phyloP scores from a whole-genome alignment of 2,113 vertebrate species.

The Copsychus sechellarum region DNA sequence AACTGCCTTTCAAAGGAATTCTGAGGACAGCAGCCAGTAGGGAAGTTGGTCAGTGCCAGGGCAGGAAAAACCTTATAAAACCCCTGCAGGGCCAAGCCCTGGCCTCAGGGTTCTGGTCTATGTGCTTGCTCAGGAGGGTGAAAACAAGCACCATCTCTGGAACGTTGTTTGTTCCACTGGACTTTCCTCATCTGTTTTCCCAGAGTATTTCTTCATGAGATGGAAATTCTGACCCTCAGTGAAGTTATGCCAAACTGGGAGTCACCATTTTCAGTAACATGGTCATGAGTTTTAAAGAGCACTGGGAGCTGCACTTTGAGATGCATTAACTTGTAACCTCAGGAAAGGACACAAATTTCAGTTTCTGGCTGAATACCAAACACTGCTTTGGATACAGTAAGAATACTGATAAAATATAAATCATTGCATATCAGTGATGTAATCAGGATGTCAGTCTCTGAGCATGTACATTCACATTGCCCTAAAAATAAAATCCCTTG shows the following conservation, averaged over 20 bases:
- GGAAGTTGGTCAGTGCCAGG: conserved; percentile 40
- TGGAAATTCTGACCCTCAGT: conserved; percentile 58
- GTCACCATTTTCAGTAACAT: conserved; percentile 28
- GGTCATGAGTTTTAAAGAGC: conserved; percentile 27
- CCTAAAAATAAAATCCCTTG: not conserved
- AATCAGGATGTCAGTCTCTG: not conserved
- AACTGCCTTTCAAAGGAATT: conserved; percentile 37
- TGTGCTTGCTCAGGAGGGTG: conserved; percentile 4
- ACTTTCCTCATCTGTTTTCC: conserved; percentile 44
- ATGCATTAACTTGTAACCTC: conserved; percentile 44
- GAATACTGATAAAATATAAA: not conserved
- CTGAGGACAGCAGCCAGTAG: conserved; percentile 42
- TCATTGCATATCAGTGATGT: not conserved
- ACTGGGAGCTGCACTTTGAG: conserved; percentile 30
- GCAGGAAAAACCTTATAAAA: not conserved
- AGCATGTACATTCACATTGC: not conserved
- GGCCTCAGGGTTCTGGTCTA: not conserved
- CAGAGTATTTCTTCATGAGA: conserved; percentile 40
- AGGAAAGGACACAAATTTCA: conserved; percentile 49
- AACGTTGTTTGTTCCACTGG: conserved; percentile 28
- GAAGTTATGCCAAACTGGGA: conserved; percentile 22
- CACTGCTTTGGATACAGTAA: conserved; percentile 1
- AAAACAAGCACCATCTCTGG: conserved; percentile 28
- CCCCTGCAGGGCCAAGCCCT: not conserved
- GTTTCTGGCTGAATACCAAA: conserved; percentile 50